Evolutionary conservation across 2,888 invertebrate species (phyloP), one percentile per base, ranked within the genome.

Genomic region (Lasioglossum calceatum): DNA sequence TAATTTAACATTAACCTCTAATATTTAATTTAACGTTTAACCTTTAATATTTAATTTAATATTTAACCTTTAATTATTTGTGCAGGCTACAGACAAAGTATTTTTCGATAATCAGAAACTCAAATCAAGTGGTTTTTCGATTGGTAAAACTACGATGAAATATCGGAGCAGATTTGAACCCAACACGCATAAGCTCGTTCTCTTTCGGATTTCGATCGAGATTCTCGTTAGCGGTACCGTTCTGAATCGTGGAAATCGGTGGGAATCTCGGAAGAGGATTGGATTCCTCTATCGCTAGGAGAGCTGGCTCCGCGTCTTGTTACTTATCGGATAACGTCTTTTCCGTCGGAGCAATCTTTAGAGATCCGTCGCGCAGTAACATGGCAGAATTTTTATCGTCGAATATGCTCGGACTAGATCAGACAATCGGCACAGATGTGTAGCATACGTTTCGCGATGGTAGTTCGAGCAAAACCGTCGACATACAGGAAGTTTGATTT

Each of bases 161-260:
- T 12, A 42, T 70, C 12, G 42, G 12, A 70, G 42, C 70, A 70
- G n/a, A 70, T 70, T 39, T 12, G 23, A 39, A 64, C 42, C 39
- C 58, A 27, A 36, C 73, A 81, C 73, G 64, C 67, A 50, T 82
- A 89, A 90, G 80, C 79, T 81, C 79, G 73, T 85, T 82, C 82
- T 76, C 61, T 39, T 47, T 47, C 36, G 75, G 82, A 88, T 77
- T 84, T 82, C 88, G 72, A 82, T 87, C 61, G 87, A 86, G 88
- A 83, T 85, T 88, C 92, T 92, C 89, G 90, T 92, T 92, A 92
- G 86, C 82, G 84, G 82, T 39, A 73, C 78, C 77, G 80, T 84
- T 84, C 79, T 39, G 84, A 61, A 78, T 84, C 79, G 82, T 67
- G 42, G 58, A 70, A 42, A 61, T 32, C 79, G 64, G 61, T 79